These are phyloP conservation scores for Calliphora vicina DNA, from an alignment of 1,140 invertebrate species.

Conservation along the genomic window DNA sequence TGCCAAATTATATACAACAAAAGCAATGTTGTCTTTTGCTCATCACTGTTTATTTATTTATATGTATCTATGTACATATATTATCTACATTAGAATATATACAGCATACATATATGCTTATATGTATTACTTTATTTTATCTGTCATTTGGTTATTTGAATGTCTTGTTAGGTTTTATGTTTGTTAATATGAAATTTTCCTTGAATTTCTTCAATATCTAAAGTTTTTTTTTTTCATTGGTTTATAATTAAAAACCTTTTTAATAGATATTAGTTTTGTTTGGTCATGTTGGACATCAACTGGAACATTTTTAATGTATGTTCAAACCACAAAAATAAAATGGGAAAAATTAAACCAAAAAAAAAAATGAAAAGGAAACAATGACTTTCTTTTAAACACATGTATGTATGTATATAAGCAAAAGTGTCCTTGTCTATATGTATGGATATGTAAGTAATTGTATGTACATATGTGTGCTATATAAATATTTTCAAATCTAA, in stretches of 20 bases:
- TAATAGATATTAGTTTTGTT: neutral
- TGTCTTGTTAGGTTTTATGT: neutral
- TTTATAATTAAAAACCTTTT: neutral
- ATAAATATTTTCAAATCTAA: too few relatives aligned
- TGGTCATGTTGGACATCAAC: neutral
- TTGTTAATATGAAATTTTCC: neutral
- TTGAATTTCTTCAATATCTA: neutral
- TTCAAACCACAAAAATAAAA: neutral
- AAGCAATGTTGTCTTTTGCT: too few relatives aligned
- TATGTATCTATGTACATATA: too few relatives aligned
- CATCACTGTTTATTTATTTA: too few relatives aligned
- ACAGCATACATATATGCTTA: too few relatives aligned
- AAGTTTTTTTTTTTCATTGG: neutral
- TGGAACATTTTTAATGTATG: neutral
- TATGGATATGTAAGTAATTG: too few relatives aligned
- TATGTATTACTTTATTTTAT: neutral
- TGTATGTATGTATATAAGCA: neutral
- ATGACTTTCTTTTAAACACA: neutral
- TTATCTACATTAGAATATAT: too few relatives aligned
- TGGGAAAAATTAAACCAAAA: neutral
- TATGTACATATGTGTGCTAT: too few relatives aligned
- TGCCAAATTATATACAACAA: too few relatives aligned
- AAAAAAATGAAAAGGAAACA: neutral
- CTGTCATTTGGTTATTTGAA: neutral
- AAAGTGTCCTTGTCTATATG: too few relatives aligned